Evolutionary conservation across 1,140 invertebrate genomes (phyloP).

Genomic region (Semibalanus balanoides): DNA sequence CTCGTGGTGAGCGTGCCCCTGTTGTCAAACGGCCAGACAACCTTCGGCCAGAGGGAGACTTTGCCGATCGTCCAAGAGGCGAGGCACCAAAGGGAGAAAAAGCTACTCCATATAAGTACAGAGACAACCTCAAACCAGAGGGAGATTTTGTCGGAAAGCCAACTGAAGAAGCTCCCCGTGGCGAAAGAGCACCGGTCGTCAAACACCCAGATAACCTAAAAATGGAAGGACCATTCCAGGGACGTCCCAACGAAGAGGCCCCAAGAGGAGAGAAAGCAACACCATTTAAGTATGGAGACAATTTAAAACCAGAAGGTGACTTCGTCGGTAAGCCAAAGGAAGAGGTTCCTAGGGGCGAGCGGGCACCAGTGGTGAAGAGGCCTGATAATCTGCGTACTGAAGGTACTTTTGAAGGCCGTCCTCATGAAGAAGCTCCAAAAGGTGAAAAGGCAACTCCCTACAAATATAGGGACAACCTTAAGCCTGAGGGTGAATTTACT

Average conservation of each 20-base stretch:
- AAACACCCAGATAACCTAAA: conserved; percentile 31
- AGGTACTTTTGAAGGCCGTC: conserved; percentile 35
- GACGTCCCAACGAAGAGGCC: too few species aligned
- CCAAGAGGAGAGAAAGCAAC: conserved; percentile 27
- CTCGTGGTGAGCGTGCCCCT: conserved; percentile 27
- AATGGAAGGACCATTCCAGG: conserved; percentile 30
- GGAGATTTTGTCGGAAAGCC: conserved; percentile 5
- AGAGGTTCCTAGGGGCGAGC: neutral
- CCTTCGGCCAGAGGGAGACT: conserved; percentile 14
- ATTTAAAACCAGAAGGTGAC: neutral
- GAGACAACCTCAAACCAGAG: conserved; percentile 12
- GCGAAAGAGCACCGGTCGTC: conserved; percentile 28
- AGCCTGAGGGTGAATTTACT: conserved; percentile 38
- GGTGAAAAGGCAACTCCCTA: conserved; percentile 9
- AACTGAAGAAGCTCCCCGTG: conserved; percentile 8
- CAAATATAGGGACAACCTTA: conserved; percentile 30
- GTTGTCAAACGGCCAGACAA: conserved; percentile 29
- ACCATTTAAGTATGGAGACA: conserved; percentile 28
- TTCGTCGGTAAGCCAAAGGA: neutral
- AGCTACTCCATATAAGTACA: conserved; percentile 5
- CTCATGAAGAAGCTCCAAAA: too few species aligned
- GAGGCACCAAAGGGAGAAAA: conserved; percentile 3
- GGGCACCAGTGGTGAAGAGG: conserved; percentile 28
- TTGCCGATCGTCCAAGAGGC: conserved; percentile 2
- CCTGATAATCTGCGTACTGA: conserved; percentile 42